These are phyloP conservation scores for Capitulum mitella DNA, from an alignment of 2,888 invertebrate genomes.

Conservation along the genomic window DNA sequence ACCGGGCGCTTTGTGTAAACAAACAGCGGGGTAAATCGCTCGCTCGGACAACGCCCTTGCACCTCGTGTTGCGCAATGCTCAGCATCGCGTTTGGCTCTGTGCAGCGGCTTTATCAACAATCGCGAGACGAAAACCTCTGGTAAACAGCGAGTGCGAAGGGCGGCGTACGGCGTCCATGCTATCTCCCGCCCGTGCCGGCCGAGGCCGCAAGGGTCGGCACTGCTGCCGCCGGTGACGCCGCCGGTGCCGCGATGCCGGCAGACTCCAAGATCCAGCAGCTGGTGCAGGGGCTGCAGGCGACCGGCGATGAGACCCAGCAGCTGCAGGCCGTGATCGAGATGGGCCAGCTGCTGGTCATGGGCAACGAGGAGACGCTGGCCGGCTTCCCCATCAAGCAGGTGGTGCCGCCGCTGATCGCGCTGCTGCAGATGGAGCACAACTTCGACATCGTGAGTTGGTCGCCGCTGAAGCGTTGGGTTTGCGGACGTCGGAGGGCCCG, in stretches of 20 bases:
- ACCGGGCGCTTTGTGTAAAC: no score
- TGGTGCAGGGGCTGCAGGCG: slow-evolving; percentile 84
- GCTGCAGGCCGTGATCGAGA: slow-evolving; percentile 91
- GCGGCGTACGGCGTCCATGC: no score
- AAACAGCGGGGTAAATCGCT: no score
- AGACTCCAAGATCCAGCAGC: slow-evolving; percentile 78
- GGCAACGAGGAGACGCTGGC: slow-evolving; percentile 97
- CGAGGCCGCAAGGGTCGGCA: neutral
- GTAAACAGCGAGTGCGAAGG: no score
- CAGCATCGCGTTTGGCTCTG: no score
- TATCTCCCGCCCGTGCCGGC: neutral
- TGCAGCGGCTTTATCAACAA: no score
- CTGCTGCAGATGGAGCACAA: slow-evolving; percentile 94
- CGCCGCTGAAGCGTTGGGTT: no score
- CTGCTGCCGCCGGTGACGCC: neutral
- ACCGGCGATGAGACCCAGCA: slow-evolving; percentile 92
- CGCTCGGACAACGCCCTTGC: no score
- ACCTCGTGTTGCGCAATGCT: no score
- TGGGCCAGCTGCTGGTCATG: slow-evolving; percentile 98
- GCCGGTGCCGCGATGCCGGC: no score
- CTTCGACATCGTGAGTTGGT: slow-evolving; percentile 80
- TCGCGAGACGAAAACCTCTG: no score
- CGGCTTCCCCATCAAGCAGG: slow-evolving; percentile 97
- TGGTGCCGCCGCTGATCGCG: slow-evolving; percentile 87
- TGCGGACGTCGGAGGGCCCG: no score